Evolutionary conservation across 2,888 invertebrate genomes (phyloP).

Genomic region (Trachelus stipa): DNA sequence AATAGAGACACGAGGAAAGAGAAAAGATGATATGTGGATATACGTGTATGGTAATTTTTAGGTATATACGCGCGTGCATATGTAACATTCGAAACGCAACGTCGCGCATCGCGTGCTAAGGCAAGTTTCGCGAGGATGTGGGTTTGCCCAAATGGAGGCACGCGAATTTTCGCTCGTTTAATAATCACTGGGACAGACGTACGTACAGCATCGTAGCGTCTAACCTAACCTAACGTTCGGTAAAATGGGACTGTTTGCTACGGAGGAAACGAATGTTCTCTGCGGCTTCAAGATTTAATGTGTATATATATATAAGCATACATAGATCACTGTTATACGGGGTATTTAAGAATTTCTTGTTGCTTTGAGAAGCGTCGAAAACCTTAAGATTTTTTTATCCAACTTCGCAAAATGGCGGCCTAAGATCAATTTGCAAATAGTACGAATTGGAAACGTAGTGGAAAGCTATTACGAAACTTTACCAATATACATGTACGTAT

Average conservation of each 20-base stretch:
- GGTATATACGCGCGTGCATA: background rate
- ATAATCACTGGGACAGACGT: background rate
- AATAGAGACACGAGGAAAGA: no score
- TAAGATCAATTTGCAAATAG: background rate
- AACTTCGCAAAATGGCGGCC: no score
- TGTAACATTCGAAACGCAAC: background rate
- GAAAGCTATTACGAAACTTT: background rate
- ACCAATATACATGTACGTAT: no score
- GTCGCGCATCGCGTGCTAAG: background rate
- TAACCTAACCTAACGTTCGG: background rate
- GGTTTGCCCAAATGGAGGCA: background rate
- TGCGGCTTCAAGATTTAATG: background rate
- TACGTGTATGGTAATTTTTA: background rate
- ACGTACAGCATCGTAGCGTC: background rate
- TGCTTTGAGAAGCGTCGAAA: background rate
- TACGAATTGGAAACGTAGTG: background rate
- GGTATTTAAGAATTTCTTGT: background rate
- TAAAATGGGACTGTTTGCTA: background rate
- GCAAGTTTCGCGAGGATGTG: background rate
- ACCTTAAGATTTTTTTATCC: background rate
- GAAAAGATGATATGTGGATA: no score
- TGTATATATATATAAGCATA: no score
- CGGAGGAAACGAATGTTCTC: background rate
- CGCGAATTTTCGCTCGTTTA: background rate
- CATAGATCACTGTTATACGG: background rate